Base-by-base conservation (phyloP, 2,113 vertebrate species). In the Scophthalmus maximus region DNA sequence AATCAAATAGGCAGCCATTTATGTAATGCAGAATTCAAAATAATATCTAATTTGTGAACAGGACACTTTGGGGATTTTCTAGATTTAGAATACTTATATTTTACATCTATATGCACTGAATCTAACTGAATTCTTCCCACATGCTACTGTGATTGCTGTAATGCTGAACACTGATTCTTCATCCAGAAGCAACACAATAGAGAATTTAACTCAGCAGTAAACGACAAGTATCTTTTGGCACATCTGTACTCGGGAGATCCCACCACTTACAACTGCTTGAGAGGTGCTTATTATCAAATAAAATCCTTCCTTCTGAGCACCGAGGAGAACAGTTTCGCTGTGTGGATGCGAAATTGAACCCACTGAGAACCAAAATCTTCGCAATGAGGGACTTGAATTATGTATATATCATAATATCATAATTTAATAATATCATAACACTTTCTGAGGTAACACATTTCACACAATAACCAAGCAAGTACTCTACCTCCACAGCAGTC, bases 251-350 rank as follows among this genome's bases (percentile, higher is more conserved):
- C 44, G 3, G 6, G 11, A 76, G 73, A 68, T 61, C 26, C 47
- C 55, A 66, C 26, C 52, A 52, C 36, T 61, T 60, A 53, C 46
- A 58, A 29, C 26, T 15, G 52, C 55, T 66, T 30, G 29, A 62
- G 58, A 64, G 6, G 26, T 6, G 1, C 20, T 64, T 67, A 71
- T 79, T 79, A 34, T 30, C 46, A 61, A 71, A 68, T 25, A 67
- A 73, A 74, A 47, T 22, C 22, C 61, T 59, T 46, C 51, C 69
- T 56, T 34, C 50, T 47, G 62, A 69, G 51, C 47, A 47, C 17
- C 1, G 4, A 47, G 15, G 1, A 30, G 57, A n/a, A 52, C 27
- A 50, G 42, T 51, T 70, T 59, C 76, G 46, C 27, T 71, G 32
- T 49, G n/a, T 49, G 8, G 17, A 62, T 4, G 1, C 30, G 5